Evolutionary conservation across 2,888 invertebrate species (phyloP).

Genomic region (Archips crataeganus): DNA sequence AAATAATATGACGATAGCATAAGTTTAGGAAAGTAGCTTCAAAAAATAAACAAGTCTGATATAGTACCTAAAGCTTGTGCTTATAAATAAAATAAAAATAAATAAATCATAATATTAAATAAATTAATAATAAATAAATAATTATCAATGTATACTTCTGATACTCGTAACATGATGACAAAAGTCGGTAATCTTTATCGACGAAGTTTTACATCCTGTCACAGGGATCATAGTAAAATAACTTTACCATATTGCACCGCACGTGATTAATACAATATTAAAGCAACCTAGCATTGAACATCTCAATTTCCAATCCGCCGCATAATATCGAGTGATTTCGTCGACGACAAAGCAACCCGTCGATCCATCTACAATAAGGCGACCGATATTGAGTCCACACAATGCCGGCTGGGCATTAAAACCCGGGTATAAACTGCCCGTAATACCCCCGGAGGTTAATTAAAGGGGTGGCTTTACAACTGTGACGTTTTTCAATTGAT

Average conservation of each 20-base stretch:
- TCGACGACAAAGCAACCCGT: slow-evolving; percentile 55
- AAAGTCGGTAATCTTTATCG: no score
- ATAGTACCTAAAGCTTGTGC: no score
- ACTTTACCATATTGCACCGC: not conserved
- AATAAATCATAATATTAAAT: no score
- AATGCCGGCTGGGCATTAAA: slow-evolving; percentile 70
- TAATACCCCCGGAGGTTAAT: slow-evolving; percentile 73
- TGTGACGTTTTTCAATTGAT: slow-evolving; percentile 71
- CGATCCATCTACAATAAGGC: slow-evolving; percentile 65
- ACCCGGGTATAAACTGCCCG: slow-evolving; percentile 71
- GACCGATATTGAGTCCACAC: slow-evolving; percentile 76
- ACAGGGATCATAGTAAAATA: no score
- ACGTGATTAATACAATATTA: slow-evolving; percentile 21
- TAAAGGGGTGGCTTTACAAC: slow-evolving; percentile 68
- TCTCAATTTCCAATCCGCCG: slow-evolving; percentile 17
- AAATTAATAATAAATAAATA: no score
- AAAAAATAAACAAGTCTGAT: no score
- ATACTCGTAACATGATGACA: no score
- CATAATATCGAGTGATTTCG: slow-evolving; percentile 28
- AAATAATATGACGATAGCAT: no score
- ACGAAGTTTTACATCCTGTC: no score
- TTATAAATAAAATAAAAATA: no score
- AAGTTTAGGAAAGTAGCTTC: no score
- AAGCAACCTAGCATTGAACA: slow-evolving; percentile 11
- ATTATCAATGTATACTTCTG: no score